These are phyloP conservation scores for Macaca nemestrina DNA, from an alignment of 2,113 vertebrate species.

Conservation along the genomic window DNA sequence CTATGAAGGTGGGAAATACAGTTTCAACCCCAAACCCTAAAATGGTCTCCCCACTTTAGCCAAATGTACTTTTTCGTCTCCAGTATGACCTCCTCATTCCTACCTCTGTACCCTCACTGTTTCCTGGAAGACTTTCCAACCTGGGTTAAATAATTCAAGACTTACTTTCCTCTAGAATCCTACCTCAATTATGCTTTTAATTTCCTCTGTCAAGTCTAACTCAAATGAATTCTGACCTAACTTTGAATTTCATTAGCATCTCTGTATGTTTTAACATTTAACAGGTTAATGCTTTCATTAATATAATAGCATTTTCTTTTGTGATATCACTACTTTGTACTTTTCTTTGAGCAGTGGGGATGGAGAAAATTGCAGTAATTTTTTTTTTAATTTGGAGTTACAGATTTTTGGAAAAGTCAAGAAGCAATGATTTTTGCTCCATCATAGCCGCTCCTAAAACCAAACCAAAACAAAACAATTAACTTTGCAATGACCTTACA, in stretches of 20 bases:
- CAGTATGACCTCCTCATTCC: background rate
- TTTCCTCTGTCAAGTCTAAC: background rate
- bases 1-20: background rate
- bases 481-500: constrained; percentile 16
- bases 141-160: background rate
- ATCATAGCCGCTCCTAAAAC: background rate
- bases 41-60: background rate
- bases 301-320: background rate
- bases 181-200: background rate
- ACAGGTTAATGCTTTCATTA: background rate
- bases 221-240: background rate
- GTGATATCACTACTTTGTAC: background rate
- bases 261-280: background rate
- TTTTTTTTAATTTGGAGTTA: background rate
- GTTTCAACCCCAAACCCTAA: background rate
- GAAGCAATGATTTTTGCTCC: background rate
- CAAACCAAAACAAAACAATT: background rate
- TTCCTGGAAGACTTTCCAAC: background rate
- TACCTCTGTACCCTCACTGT: background rate
- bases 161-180: background rate
- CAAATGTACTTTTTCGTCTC: background rate
- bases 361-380: background rate
- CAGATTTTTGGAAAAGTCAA: constrained; percentile 38
- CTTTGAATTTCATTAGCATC: background rate
- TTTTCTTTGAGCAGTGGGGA: background rate